A percentile compares a stretch with the other conserved stretches of the same genome.
Evolutionary conservation across 2,113 vertebrate species (phyloP).

Genomic region (pig (Sus scrofa)): T2T-Sscrofa CM000814.6:79597501-79598000

Average conservation of each 20-base stretch:
- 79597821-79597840: not conserved
- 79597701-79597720: not conserved
- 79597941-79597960: not conserved
- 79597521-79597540: not conserved
- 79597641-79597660: too few relatives aligned
- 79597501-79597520: not conserved
- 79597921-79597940: not conserved
- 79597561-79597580: not conserved
- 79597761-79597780: not conserved
- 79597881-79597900: not conserved
- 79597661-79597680: not conserved
- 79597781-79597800: not conserved
- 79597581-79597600: not conserved
- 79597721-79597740: not conserved
- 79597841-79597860: not conserved
- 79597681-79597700: not conserved
- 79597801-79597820: not conserved
- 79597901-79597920: not conserved
- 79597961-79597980: not conserved
- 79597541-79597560: not conserved
- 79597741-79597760: not conserved
- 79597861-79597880: not conserved
- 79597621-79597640: not conserved
- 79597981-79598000: not conserved
- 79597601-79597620: rapidly evolving